Evolutionary conservation across 2,888 invertebrate genomes (phyloP).

Genomic region (Papilio gigon): DNA sequence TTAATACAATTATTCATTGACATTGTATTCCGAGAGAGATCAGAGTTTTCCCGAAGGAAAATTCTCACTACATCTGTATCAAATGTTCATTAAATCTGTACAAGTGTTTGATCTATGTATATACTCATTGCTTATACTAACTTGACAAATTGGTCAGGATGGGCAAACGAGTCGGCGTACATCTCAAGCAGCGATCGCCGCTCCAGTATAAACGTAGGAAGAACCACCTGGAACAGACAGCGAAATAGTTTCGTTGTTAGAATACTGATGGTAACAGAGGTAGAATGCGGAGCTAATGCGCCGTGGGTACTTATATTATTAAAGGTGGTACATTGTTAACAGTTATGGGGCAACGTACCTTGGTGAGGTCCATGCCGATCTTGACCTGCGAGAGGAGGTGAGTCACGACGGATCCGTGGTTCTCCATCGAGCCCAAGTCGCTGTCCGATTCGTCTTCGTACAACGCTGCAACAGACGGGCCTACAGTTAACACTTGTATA

Average conservation of each 20-base stretch:
- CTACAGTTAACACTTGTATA: conserved; percentile 20
- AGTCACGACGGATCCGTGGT: conserved; percentile 97
- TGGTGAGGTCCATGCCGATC: conserved; percentile 99
- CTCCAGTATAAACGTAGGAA: conserved; percentile 99
- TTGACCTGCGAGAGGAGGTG: conserved; percentile 98
- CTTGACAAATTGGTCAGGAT: conserved; percentile 98
- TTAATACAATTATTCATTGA: no score
- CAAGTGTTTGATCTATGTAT: no score
- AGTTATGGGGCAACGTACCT: conserved; percentile 76
- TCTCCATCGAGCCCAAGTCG: conserved; percentile 95
- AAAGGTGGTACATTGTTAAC: background rate
- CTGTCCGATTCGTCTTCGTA: conserved; percentile 96
- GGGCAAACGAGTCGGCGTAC: conserved; percentile 99
- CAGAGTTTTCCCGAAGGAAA: no score
- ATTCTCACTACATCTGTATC: no score
- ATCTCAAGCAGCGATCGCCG: conserved; percentile 98
- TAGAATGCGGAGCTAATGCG: background rate
- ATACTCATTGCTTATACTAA: conserved; percentile 71
- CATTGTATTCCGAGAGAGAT: no score
- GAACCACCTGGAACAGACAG: conserved; percentile 84
- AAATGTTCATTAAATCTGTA: no score
- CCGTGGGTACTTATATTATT: background rate
- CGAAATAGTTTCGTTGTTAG: background rate
- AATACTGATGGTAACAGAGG: background rate
- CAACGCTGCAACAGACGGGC: conserved; percentile 82